phyloP scores from a whole-genome alignment of 2,888 invertebrate genomes.

The Entomobrya multifasciata region DNA sequence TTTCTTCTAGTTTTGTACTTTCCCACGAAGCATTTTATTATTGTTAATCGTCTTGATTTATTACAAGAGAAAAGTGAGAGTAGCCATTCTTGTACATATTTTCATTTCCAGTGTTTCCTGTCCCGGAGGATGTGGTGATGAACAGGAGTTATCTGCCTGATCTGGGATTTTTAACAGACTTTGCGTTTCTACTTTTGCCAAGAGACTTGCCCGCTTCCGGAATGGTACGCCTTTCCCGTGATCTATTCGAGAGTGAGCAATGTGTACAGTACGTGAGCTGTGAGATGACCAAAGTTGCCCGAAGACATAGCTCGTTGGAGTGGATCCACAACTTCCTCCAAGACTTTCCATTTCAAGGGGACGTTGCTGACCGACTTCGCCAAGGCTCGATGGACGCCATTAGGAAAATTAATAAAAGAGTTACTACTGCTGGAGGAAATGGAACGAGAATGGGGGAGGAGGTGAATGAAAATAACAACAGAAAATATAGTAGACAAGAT shows the following conservation, averaged over 20 bases:
- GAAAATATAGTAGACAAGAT: constrained; percentile 1
- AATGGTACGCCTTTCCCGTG: constrained; percentile 69
- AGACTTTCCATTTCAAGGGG: constrained; percentile 75
- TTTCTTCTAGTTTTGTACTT: background rate
- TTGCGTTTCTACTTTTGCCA: constrained; percentile 65
- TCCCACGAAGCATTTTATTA: background rate
- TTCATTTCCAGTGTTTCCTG: constrained; percentile 56
- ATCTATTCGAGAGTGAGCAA: constrained; percentile 74
- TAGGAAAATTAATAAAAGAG: constrained; percentile 38
- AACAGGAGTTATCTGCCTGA: constrained; percentile 68
- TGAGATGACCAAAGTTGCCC: constrained; percentile 63
- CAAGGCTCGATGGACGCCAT: constrained; percentile 61
- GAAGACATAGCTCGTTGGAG: constrained; percentile 40
- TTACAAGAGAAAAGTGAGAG: background rate
- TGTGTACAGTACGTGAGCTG: constrained; percentile 74
- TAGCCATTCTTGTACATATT: background rate
- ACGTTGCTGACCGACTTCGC: constrained; percentile 68
- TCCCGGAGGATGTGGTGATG: constrained; percentile 65
- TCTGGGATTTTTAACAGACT: constrained; percentile 65
- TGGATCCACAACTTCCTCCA: constrained; percentile 70
- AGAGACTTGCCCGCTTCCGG: constrained; percentile 67
- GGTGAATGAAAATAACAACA: background rate
- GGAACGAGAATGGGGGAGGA: background rate
- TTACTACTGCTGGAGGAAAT: constrained; percentile 4
- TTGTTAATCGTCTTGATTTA: background rate